Evolutionary conservation across 2,888 invertebrate species (phyloP).

Genomic region (Chaitophorus viminalis): DNA sequence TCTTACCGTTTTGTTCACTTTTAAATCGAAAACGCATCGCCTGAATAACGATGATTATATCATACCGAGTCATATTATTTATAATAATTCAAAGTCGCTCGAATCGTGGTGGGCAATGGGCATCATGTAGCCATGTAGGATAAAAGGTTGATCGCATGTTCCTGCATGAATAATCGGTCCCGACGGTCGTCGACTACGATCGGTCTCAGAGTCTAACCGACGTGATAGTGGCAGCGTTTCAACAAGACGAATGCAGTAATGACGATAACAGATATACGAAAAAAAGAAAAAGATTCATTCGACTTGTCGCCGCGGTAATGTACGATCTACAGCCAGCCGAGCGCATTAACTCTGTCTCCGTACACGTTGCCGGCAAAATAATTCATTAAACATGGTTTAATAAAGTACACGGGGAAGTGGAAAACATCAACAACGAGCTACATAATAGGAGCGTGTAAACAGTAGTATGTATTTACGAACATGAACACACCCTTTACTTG

Average conservation of each 20-base stretch:
- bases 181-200: not conserved
- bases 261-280: not conserved
- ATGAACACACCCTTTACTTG: not conserved
- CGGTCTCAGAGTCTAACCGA: not conserved
- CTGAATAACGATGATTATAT: not conserved
- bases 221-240: not conserved
- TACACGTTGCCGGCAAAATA: not conserved
- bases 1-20: not conserved
- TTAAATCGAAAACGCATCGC: not conserved
- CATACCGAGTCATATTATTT: not conserved
- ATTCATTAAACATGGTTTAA: not conserved
- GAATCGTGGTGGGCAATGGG: not conserved
- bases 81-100: not conserved
- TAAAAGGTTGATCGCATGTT: not conserved
- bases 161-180: not conserved
- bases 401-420: not conserved
- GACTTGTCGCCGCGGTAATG: not conserved
- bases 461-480: not conserved
- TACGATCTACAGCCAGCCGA: not conserved
- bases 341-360: slow-evolving; percentile 1
- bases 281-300: not conserved
- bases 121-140: not conserved
- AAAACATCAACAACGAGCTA: not conserved
- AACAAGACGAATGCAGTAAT: not conserved
- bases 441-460: not conserved